These are phyloP conservation scores for Amazona ochrocephala DNA, from an alignment of 2,797 vertebrate species.

Conservation along the genomic window DNA sequence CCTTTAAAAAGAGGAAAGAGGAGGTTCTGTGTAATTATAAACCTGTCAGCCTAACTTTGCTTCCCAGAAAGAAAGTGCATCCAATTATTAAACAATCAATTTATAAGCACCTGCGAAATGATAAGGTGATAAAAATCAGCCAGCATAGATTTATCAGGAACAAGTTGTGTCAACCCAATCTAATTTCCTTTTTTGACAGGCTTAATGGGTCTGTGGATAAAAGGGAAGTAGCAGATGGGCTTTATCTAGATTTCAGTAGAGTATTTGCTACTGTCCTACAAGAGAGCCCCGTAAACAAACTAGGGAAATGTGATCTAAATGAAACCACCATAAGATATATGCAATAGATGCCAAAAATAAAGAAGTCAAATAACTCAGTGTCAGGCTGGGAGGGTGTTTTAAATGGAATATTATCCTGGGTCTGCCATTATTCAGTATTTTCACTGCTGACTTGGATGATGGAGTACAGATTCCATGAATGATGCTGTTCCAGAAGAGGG, in stretches of 20 bases:
- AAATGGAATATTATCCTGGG: neutral
- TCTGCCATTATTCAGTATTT: neutral
- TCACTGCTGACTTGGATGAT: neutral
- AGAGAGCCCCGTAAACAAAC: slow-evolving; percentile 62
- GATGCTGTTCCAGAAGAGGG: neutral
- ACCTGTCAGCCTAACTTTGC: slow-evolving; percentile 50
- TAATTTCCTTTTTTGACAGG: slow-evolving; percentile 75
- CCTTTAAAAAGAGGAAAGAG: neutral
- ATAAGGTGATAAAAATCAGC: slow-evolving; percentile 75
- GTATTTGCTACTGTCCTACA: slow-evolving; percentile 64
- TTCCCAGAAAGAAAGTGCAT: slow-evolving; percentile 50
- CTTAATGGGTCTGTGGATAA: slow-evolving; percentile 68
- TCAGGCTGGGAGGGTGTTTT: neutral
- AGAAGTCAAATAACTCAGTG: neutral
- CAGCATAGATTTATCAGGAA: slow-evolving; percentile 74
- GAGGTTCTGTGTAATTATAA: slow-evolving; percentile 20
- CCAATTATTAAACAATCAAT: slow-evolving; percentile 75
- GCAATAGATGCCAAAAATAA: neutral
- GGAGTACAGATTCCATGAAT: neutral
- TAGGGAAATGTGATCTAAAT: slow-evolving; percentile 25
- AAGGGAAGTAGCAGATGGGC: slow-evolving; percentile 60
- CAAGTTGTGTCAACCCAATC: slow-evolving; percentile 77
- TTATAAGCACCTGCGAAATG: slow-evolving; percentile 70
- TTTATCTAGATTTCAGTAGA: slow-evolving; percentile 69
- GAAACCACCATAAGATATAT: neutral